Percentiles rank a stretch among this genome's conserved stretches.
These are phyloP conservation scores for Cydia splendana DNA, from an alignment of 1,140 invertebrate species.

Conservation along the genomic window DNA sequence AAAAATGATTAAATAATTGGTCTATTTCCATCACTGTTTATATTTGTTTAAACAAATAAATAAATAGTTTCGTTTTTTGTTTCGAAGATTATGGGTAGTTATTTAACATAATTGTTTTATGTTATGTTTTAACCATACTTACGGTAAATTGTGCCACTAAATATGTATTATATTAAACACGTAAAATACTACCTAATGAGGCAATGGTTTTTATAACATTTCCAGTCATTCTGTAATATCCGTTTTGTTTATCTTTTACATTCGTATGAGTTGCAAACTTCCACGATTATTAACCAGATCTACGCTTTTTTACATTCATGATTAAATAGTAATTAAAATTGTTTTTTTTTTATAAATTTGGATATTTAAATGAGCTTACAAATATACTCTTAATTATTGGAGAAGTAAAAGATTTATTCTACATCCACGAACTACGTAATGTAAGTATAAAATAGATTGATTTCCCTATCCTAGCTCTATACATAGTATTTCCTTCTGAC, in stretches of 20 bases:
- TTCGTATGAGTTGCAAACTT: not conserved
- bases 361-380: slow-evolving; percentile 52
- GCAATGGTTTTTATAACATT: not conserved
- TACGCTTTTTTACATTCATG: slow-evolving; percentile 10
- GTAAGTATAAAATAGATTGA: slow-evolving; percentile 78
- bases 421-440: slow-evolving; percentile 45
- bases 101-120: too few relatives aligned
- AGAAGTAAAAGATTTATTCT: slow-evolving; percentile 36
- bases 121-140: too few relatives aligned
- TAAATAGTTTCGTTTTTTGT: not conserved
- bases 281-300: not conserved
- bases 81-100: not conserved
- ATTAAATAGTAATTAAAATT: slow-evolving; percentile 15
- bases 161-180: not conserved
- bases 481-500: slow-evolving; percentile 38
- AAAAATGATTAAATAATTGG: slow-evolving; percentile 2
- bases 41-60: not conserved
- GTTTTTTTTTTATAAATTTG: not conserved
- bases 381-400: slow-evolving; percentile 38
- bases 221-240: not conserved
- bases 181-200: not conserved
- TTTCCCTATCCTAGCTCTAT: slow-evolving; percentile 59
- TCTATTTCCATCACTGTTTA: not conserved
- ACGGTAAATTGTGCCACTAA: not conserved
- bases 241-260: not conserved